A percentile compares a stretch with the other conserved stretches of the same genome.
Evolutionary conservation across 2,888 invertebrate genomes (phyloP).

Genomic region (Neoascia interrupta): DNA sequence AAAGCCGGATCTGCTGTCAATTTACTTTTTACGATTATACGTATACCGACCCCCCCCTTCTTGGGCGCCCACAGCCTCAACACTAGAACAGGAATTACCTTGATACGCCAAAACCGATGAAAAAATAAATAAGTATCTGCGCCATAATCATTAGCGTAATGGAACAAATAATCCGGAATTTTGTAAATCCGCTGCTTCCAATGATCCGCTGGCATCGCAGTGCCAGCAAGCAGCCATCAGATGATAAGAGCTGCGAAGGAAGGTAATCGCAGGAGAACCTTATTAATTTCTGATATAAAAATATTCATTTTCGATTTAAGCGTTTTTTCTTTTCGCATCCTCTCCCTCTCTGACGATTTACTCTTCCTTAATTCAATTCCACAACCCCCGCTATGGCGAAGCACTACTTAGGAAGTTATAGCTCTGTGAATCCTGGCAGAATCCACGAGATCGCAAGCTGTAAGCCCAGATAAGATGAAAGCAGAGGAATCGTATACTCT

Average conservation of each 20-base stretch:
- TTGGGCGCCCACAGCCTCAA: not conserved
- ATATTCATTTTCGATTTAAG: slow-evolving; percentile 59
- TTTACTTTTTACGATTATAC: slow-evolving; percentile 49
- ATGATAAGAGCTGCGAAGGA: slow-evolving; percentile 50
- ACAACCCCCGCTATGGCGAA: slow-evolving; percentile 3
- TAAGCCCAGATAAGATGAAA: slow-evolving; percentile 66
- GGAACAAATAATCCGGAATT: slow-evolving; percentile 65
- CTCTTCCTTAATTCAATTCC: slow-evolving; percentile 64
- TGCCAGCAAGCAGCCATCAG: no score
- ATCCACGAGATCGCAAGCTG: slow-evolving; percentile 62
- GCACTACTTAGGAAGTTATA: not conserved
- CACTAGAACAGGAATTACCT: not conserved
- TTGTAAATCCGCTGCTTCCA: slow-evolving; percentile 56
- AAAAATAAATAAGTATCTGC: slow-evolving; percentile 19
- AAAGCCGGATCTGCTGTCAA: slow-evolving; percentile 47
- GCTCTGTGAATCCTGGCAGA: slow-evolving; percentile 13
- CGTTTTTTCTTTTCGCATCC: no score
- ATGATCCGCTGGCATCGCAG: slow-evolving; percentile 34
- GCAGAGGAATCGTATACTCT: slow-evolving; percentile 45
- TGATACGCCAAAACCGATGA: not conserved
- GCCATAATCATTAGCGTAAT: slow-evolving; percentile 65
- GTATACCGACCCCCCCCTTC: not conserved
- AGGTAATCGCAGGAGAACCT: slow-evolving; percentile 58
- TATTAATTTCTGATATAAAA: slow-evolving; percentile 65
- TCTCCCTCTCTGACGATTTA: no score